Percentiles rank a stretch among this genome's conserved stretches.
These are phyloP conservation scores for Nyctereutes procyonoides DNA, from an alignment of 2,113 vertebrate genomes.

Conservation along the genomic window DNA sequence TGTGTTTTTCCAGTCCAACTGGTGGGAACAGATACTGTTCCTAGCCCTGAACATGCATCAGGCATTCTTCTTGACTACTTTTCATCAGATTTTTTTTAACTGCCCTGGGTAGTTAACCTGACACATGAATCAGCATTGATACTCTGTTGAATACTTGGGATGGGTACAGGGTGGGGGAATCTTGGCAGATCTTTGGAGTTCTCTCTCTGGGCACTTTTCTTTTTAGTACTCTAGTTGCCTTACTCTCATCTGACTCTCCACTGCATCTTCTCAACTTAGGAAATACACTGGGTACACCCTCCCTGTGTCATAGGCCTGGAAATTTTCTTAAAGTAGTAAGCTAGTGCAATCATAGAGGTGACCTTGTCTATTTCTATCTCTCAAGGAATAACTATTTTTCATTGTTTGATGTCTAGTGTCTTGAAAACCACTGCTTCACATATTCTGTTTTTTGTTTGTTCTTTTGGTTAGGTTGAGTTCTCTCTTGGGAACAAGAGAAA, in stretches of 20 bases:
- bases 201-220: not conserved
- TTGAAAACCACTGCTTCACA: slow-evolving; percentile 7
- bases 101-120: not conserved
- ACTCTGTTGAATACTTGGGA: not conserved
- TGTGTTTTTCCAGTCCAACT: not conserved
- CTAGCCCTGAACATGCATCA: not conserved
- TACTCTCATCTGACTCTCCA: not conserved
- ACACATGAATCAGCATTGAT: not conserved
- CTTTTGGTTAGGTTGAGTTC: not conserved
- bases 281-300: not conserved
- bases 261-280: not conserved
- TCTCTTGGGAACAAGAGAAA: slow-evolving; percentile 25
- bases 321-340: not conserved
- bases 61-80: not conserved
- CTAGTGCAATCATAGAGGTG: not conserved
- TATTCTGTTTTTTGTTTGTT: not conserved
- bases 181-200: not conserved
- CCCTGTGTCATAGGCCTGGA: not conserved
- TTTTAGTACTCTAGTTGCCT: not conserved
- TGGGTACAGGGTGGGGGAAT: not conserved
- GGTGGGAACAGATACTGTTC: not conserved
- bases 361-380: not conserved
- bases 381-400: not conserved
- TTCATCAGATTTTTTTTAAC: not conserved
- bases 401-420: not conserved